phyloP scores from a whole-genome alignment of 2,888 invertebrate species.

The Lasioglossum zephyrum region DNA sequence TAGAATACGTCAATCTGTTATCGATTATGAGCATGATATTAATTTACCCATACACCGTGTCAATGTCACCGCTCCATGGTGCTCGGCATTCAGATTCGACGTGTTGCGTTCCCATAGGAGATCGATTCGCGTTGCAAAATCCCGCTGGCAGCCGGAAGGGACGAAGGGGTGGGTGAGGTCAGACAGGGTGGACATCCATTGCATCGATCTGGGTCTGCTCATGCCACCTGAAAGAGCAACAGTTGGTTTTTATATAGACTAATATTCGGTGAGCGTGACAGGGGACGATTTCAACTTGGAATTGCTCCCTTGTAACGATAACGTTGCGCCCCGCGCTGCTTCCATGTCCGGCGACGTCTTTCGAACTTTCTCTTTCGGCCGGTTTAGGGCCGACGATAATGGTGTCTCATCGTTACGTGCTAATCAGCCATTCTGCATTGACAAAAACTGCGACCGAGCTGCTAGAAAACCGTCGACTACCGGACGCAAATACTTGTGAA shows the following conservation, averaged over 20 bases:
- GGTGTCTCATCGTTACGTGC: constrained; percentile 13
- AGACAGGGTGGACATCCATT: constrained; percentile 67
- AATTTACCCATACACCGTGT: not conserved
- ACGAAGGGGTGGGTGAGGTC: constrained; percentile 32
- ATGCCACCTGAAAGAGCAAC: constrained; percentile 73
- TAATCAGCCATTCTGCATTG: constrained; percentile 9
- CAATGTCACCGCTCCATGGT: constrained; percentile 10
- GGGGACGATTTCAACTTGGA: constrained; percentile 69
- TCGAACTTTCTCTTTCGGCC: constrained; percentile 41
- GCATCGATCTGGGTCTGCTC: constrained; percentile 67
- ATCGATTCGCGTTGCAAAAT: constrained; percentile 59
- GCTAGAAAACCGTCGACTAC: not conserved
- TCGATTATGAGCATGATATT: constrained; percentile 20
- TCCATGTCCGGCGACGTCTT: constrained; percentile 41
- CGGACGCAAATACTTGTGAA: no score
- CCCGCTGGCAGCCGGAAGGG: constrained; percentile 35
- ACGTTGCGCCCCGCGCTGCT: constrained; percentile 43
- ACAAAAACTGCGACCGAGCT: not conserved
- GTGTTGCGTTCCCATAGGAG: constrained; percentile 42
- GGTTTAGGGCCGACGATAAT: constrained; percentile 1
- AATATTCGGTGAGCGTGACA: constrained; percentile 75
- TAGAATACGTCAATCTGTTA: constrained; percentile 6
- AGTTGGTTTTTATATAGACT: constrained; percentile 80
- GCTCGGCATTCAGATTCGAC: constrained; percentile 28
- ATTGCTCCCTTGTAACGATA: constrained; percentile 56